Base-by-base conservation (phyloP, 1,140 invertebrate genomes). In the Papilio glaucus region DNA sequence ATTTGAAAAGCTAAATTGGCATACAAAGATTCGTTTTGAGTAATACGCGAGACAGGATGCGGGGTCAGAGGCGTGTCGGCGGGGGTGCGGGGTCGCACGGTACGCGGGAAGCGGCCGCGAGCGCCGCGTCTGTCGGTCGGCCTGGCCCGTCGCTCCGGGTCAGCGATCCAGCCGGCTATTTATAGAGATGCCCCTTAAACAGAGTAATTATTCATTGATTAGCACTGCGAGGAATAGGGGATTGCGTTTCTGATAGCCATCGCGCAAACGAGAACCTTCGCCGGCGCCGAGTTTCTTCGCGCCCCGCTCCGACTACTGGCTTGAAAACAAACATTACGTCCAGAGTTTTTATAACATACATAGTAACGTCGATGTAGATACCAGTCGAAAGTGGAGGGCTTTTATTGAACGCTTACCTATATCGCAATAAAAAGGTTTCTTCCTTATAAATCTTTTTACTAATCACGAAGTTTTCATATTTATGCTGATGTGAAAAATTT, bases 181-280 rank as follows among this genome's bases (percentile, higher is more conserved):
- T 92, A 91, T 92, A 92, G 89, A 91, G 83, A 85, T 92, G 85
- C 87, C 87, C 90, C 90, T 92, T 92, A 92, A 92, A 91, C 90
- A 92, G 89, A 92, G 90, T 92, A 92, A 92, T 92, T 92, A 92
- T 92, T 92, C 90, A 92, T 91, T 93, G 91, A 93, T 93, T 93
- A 93, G 91, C 91, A 91, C 87, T 89, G 88, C 89, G 86, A 91
- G 89, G 91, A 91, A 90, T 93, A 91, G 86, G 81, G 89, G 88
- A 90, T 93, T 91, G 89, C 90, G 88, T 87, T 90, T 88, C 86
- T 91, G 91, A 93, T 93, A 91, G 88, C 86, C 82, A 92, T 91
- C 89, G 90, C 85, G 80, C 84, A 91, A 91, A 91, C 90, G 80
- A 89, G 88, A 88, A 89, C 86, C 81, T 85, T 86, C 83, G 85